Base-by-base conservation (phyloP, 2,113 vertebrate species). In the Aramus guarauna region DNA sequence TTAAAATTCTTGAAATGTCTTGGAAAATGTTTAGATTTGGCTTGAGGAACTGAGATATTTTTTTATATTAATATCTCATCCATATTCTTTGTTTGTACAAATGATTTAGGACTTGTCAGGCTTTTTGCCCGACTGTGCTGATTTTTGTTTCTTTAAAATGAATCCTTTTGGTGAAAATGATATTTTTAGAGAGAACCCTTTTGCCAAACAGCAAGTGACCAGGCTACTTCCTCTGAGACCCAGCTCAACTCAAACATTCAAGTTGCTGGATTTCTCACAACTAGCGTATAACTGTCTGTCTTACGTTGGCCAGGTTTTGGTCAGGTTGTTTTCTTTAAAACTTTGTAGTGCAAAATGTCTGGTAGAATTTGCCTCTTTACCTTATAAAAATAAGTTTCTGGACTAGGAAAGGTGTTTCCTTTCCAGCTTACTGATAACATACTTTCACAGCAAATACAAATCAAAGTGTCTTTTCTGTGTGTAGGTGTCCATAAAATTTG, bases 181-280 rank as follows among this genome's bases (percentile, higher is more conserved):
- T 85, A 67, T 92, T 93, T 92, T 94, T 73, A 69, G 81, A 88
- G 55, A 68, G 29, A 36, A 21, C 68, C 15, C 67, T 83, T 88
- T 90, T 47, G 55, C 11, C 55, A 80, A 37, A 64, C 32, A 91
- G 45, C 17, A 58, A 39, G 34, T 67, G 77, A 75, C 82, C 43
- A 48, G 71, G 36, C 85, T 92, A 9, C 43, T 30, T 93, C 71
- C 36, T 90, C 12, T 76, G 75, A 53, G 72, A 68, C 41, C 50
- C 64, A 80, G 50, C 79, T 82, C 32, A 88, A 56, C 41, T 93
- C n/a, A 48, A 41, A 62, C 83, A 80, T 41, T 88, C 24, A 41
- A 11, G 17, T 43, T 45, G 45, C 43, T 69, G 14, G 50, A 29
- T 80, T 83, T 66, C 24, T 88, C 72, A 59, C 66, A 72, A 67